Percentiles rank a stretch among this genome's conserved stretches.
Conservation (phyloP, 2,113 vertebrate species). For the Jacana jacana region DNA sequence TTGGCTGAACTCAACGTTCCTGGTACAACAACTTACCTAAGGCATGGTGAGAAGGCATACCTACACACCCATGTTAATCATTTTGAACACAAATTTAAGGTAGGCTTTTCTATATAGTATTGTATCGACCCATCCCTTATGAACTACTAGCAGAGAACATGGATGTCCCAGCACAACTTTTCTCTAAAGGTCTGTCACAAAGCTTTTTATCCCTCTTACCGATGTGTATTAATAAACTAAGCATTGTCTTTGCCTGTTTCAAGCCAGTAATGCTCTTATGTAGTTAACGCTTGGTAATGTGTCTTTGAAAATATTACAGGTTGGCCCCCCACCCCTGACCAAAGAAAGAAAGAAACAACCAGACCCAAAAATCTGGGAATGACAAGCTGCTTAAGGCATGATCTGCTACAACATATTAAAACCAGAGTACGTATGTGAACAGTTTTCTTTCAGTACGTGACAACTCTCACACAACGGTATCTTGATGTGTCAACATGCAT, state of each 20-base stretch:
- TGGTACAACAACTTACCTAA: neutral
- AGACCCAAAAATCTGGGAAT: neutral
- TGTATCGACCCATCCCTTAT: neutral
- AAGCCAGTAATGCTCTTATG: neutral
- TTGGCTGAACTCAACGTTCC: neutral
- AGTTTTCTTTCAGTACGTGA: neutral
- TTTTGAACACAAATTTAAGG: neutral
- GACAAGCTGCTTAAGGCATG: neutral
- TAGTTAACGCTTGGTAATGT: neutral
- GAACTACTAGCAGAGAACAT: neutral
- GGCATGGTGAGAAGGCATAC: neutral
- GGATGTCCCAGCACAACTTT: neutral
- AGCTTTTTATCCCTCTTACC: neutral
- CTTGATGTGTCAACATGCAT: constrained; percentile 7
- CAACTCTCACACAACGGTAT: neutral
- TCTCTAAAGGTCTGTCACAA: neutral
- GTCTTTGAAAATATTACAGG: neutral
- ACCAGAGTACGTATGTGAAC: neutral
- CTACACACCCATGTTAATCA: neutral
- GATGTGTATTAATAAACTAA: neutral
- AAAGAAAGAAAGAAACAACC: neutral
- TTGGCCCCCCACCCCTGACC: no score
- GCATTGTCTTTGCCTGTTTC: neutral
- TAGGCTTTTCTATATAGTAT: neutral
- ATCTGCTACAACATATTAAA: neutral